phyloP scores from a whole-genome alignment of 2,888 invertebrate genomes.

The Sinhomidia bicolor region DNA sequence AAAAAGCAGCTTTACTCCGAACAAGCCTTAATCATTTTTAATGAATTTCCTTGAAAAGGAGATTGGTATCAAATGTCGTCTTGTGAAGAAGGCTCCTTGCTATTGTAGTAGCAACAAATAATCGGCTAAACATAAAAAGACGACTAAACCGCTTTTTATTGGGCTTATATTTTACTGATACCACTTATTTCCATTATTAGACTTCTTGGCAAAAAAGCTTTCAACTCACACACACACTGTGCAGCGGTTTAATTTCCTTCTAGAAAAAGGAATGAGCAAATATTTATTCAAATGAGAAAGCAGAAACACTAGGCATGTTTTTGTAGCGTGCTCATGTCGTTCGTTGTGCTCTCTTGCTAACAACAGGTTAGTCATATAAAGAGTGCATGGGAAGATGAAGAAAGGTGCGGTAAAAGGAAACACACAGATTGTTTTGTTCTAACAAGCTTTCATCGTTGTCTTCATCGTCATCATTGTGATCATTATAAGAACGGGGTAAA shows the following conservation, averaged over 20 bases:
- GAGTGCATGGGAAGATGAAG: not conserved
- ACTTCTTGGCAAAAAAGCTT: too few species aligned
- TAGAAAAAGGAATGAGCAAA: not conserved
- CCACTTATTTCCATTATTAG: not conserved
- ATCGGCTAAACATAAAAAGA: not conserved
- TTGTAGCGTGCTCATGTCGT: not conserved
- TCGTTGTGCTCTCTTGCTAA: not conserved
- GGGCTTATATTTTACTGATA: not conserved
- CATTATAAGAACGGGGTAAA: not conserved
- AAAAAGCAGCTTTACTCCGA: not conserved
- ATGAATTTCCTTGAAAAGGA: not conserved
- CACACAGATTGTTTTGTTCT: slow-evolving; percentile 3
- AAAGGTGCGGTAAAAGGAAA: not conserved
- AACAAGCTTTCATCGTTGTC: slow-evolving; percentile 15
- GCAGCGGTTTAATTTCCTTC: not conserved
- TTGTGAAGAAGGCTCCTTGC: not conserved
- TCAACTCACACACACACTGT: not conserved
- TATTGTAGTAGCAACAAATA: too few species aligned
- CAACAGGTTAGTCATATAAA: not conserved
- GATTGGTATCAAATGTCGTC: not conserved
- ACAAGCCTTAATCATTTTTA: not conserved
- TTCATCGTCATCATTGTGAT: slow-evolving; percentile 6
- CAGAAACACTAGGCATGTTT: not conserved
- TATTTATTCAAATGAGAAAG: not conserved
- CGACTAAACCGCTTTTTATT: too few species aligned